A percentile compares a stretch with the other conserved stretches of the same genome.
phyloP scores from a whole-genome alignment of 2,797 vertebrate species.

The Taenioides sp. region DNA sequence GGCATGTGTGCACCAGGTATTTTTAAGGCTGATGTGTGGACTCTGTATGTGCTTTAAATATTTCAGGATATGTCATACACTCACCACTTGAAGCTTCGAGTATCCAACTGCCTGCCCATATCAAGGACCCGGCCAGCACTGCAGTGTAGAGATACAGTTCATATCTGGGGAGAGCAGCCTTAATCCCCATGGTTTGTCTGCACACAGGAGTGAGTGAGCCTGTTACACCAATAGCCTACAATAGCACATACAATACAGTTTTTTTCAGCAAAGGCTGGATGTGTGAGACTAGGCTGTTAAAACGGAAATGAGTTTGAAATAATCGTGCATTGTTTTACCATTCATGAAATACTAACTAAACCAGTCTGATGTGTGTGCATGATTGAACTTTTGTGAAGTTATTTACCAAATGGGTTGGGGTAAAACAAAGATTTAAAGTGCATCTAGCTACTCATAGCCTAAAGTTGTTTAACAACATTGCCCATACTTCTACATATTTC shows the following conservation, averaged over 20 bases:
- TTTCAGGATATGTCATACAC: slow-evolving; percentile 24
- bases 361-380: neutral
- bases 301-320: neutral
- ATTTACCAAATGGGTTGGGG: neutral
- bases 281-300: slow-evolving; percentile 1
- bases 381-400: neutral
- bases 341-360: neutral
- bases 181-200: slow-evolving; percentile 84
- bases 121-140: slow-evolving; percentile 79
- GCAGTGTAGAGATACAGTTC: slow-evolving; percentile 91
- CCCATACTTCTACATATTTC: slow-evolving; percentile 1
- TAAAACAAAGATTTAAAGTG: neutral
- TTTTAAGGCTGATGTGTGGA: neutral
- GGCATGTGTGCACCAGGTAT: neutral
- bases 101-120: slow-evolving; percentile 88
- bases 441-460: neutral
- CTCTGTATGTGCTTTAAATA: slow-evolving; percentile 4
- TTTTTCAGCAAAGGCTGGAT: neutral
- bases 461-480: neutral
- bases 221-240: slow-evolving; percentile 21
- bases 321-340: neutral
- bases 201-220: slow-evolving; percentile 31
- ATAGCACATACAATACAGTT: slow-evolving; percentile 1
- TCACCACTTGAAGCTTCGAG: slow-evolving; percentile 90
- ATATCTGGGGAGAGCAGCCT: slow-evolving; percentile 83